Conservation (phyloP, 2,797 vertebrate genomes). For the Eupleurogrammus muticus region DNA sequence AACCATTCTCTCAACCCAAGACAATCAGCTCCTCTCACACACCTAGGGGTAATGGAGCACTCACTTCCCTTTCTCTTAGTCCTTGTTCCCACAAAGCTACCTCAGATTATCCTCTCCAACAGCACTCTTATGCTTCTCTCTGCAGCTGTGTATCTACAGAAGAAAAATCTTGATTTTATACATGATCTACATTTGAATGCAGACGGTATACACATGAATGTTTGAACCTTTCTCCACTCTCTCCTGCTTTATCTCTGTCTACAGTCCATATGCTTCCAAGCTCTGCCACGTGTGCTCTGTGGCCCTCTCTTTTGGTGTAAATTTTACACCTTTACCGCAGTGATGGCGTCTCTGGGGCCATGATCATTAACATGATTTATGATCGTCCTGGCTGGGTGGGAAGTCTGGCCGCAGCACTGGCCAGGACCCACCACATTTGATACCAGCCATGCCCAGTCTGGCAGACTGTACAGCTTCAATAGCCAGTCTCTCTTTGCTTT, state of each 20-base stretch:
- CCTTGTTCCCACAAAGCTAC: constrained; percentile 33
- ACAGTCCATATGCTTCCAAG: constrained; percentile 35
- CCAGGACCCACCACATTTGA: constrained; percentile 69
- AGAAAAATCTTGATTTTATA: constrained; percentile 29
- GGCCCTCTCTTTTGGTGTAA: constrained; percentile 19
- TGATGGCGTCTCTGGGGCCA: constrained; percentile 55
- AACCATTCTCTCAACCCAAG: constrained; percentile 66
- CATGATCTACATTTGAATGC: constrained; percentile 11
- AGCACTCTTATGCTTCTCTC: constrained; percentile 26
- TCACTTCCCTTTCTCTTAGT: constrained; percentile 36
- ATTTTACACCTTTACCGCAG: constrained; percentile 58
- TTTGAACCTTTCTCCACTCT: constrained; percentile 10
- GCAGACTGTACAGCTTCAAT: constrained; percentile 36
- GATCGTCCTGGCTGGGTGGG: constrained; percentile 46
- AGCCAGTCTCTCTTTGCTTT: constrained; percentile 29
- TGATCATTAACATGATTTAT: constrained; percentile 73
- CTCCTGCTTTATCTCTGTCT: constrained; percentile 33
- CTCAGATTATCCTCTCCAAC: constrained; percentile 38
- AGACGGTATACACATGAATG: constrained; percentile 23
- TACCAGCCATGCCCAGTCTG: constrained; percentile 64
- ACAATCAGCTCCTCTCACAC: constrained; percentile 63
- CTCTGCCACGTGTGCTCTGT: constrained; percentile 47
- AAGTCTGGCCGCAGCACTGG: constrained; percentile 62
- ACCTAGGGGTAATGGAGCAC: constrained; percentile 74
- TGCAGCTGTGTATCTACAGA: constrained; percentile 43